These are phyloP conservation scores for Pangasianodon gigas DNA, from an alignment of 2,113 vertebrate genomes.

Conservation along the genomic window DNA sequence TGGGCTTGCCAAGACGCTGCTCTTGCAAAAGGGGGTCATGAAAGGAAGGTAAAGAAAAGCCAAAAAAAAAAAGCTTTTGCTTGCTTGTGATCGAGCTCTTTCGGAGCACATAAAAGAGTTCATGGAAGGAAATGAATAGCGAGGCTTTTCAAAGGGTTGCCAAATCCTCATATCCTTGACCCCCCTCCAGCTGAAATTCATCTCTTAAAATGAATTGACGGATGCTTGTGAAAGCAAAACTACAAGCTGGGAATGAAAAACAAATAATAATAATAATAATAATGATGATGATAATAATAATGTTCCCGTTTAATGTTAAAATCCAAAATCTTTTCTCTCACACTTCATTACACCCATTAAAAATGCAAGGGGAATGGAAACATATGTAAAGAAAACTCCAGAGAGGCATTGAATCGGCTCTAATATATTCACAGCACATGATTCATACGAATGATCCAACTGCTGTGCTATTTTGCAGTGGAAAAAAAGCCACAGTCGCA, in stretches of 20 bases:
- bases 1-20: conserved; percentile 65
- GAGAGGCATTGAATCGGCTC: not conserved
- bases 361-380: conserved; percentile 66
- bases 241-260: not conserved
- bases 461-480: conserved; percentile 61
- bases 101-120: conserved; percentile 74
- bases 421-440: conserved; percentile 64
- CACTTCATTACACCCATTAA: conserved; percentile 65
- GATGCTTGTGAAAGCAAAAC: not conserved
- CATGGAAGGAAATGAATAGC: conserved; percentile 72
- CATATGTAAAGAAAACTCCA: conserved; percentile 39
- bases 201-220: conserved; percentile 13
- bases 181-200: conserved; percentile 13
- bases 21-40: conserved; percentile 58
- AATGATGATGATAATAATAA: not conserved
- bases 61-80: conserved; percentile 62
- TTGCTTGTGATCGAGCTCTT: conserved; percentile 71
- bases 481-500: conserved; percentile 62
- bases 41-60: conserved; percentile 60
- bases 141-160: conserved; percentile 50
- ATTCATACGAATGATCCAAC: conserved; percentile 64
- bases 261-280: not conserved
- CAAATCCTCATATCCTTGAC: conserved; percentile 38
- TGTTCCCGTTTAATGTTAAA: conserved; percentile 52
- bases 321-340: conserved; percentile 44